phyloP scores from a whole-genome alignment of 2,113 vertebrate species.

The Miniopterus natalensis region DNA sequence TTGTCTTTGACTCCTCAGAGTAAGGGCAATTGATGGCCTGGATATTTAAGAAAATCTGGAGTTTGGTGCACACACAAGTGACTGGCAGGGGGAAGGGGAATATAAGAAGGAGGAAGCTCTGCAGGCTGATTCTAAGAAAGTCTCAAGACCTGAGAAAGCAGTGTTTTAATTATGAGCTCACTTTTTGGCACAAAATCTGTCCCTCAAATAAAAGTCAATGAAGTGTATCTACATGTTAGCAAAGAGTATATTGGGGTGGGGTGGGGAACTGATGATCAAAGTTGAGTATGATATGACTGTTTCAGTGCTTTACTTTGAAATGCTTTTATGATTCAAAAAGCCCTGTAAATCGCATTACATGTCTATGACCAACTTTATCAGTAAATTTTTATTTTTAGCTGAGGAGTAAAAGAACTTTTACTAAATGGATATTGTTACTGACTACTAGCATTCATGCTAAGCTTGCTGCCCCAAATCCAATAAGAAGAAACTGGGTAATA shows the following conservation, averaged over 20 bases:
- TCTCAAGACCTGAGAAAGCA: background rate
- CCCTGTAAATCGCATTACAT: background rate
- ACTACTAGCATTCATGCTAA: background rate
- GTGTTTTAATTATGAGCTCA: background rate
- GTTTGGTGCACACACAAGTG: background rate
- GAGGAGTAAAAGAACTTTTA: slow-evolving; percentile 3
- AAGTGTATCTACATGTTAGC: background rate
- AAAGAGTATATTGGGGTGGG: background rate
- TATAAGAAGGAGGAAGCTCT: background rate
- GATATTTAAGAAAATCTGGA: background rate
- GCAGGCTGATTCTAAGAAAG: background rate
- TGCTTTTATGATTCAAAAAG: slow-evolving; percentile 23
- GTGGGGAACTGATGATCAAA: background rate
- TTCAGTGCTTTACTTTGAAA: slow-evolving; percentile 17
- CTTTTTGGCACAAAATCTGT: background rate
- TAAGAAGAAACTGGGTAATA: background rate
- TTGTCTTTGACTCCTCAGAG: background rate
- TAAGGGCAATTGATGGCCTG: background rate
- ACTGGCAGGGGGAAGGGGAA: background rate
- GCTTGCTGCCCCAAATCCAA: background rate
- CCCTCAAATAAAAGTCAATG: background rate
- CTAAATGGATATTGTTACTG: background rate
- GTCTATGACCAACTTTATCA: background rate
- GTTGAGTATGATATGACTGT: background rate
- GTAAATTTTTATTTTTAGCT: slow-evolving; percentile 45